These are phyloP conservation scores for Hyla sarda DNA, from an alignment of 2,113 vertebrate species.

Conservation along the genomic window DNA sequence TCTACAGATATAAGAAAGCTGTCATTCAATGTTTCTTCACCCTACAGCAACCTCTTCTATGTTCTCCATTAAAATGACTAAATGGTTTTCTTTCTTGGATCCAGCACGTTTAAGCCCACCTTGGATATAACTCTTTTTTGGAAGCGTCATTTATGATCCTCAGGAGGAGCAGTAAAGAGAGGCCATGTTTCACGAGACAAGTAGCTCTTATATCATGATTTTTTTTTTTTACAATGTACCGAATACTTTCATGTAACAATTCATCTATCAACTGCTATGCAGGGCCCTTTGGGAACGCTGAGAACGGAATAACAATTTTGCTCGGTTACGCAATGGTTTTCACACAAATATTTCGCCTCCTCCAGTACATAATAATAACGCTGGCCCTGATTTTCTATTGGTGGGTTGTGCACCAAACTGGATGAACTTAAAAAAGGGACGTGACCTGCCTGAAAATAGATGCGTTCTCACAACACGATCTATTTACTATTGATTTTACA, in stretches of 20 bases:
- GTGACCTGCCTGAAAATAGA: too few species aligned
- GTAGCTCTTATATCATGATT: neutral
- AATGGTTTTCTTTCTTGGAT: neutral
- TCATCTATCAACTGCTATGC: neutral
- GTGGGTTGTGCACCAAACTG: too few species aligned
- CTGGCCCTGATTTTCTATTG: too few species aligned
- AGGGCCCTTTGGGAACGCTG: neutral
- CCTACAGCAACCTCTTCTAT: neutral
- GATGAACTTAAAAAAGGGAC: too few species aligned
- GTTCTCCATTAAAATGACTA: too few species aligned
- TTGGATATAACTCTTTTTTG: constrained; percentile 6
- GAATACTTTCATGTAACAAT: neutral
- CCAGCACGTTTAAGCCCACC: neutral
- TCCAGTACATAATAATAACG: too few species aligned
- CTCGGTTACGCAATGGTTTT: neutral
- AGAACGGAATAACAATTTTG: neutral
- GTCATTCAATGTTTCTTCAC: neutral
- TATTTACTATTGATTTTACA: too few species aligned
- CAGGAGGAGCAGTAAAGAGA: neutral
- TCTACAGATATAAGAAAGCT: neutral
- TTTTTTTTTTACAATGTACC: neutral
- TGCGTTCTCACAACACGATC: too few species aligned
- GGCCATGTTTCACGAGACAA: constrained; percentile 3
- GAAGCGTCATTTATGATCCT: neutral
- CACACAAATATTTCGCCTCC: neutral